Base-by-base conservation (phyloP, 2,888 invertebrate species). In the Rhagophthalmus giganteus region DNA sequence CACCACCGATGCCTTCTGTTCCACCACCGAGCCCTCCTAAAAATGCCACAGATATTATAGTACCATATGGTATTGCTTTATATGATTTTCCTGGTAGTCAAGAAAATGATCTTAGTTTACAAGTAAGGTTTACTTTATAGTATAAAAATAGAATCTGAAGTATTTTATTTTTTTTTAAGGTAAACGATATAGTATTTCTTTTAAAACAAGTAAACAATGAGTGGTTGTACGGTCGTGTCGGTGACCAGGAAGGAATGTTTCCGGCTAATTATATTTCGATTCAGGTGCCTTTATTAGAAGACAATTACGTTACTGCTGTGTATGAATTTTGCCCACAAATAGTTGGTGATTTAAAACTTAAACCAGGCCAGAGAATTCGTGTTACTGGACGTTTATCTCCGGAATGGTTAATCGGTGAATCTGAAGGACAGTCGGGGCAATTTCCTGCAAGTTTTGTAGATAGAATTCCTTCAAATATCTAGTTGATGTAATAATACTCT, bases 371-470 rank as follows among this genome's bases (percentile, higher is more conserved):
- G 61, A 72, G 78, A 53, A 81, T 91, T 35, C 79, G 74, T 37
- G 81, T 90, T 44, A 75, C 84, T 28, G 81, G 83, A 59, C 83
- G 82, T 75, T 79, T 90, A 60, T 87, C 86, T 63, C 80, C 85
- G 38, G 87, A 89, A 62, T 91, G 91, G 91, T 80, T 87, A 48
- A 87, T 81, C 66, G 90, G 90, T 9, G 85, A 86, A 69, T 82
- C 81, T 58, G 78, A 81, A 50, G 84, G 83, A 20, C 73, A 75
- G 55, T 81, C 75, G 67, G 91, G 90, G 57, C 88, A 90, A 70
- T 90, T 91, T 74, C 90, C 91, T 42, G 78, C 82, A 15, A 87
- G 86, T 76, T 90, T 87, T 73, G 85, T 90, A 51, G 83, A 86
- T 72, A 73, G 75, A 67, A 71, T 81, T 65, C 81, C 81, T 51